Base-by-base conservation (phyloP, 1,140 invertebrate genomes). In the Drosophila ercepeae region DNA sequence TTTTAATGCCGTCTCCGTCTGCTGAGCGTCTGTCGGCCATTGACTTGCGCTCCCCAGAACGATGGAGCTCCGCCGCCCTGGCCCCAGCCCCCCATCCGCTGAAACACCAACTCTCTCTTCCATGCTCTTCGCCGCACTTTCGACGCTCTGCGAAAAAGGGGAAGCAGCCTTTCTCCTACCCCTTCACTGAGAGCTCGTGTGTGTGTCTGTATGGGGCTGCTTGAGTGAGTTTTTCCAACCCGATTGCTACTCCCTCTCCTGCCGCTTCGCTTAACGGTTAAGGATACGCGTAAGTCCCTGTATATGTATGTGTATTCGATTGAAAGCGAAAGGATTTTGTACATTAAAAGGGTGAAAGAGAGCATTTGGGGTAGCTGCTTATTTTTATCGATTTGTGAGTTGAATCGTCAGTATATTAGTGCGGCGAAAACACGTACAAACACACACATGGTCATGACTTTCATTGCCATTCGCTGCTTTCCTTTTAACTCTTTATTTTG, bases 1-100 rank as follows among this genome's bases (percentile, higher is more conserved):
- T 89, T 89, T 89, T 89, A 89, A 89, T 89, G 86, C 88, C 59
- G 67, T 89, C 86, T 89, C 79, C 86, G 86, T 86, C 86, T 89
- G 76, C 74, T 75, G 49, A 69, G 41, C 58, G 82, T 88, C 82
- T 88, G 74, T 54, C 61, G 81, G 82, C 81, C 81, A 88, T 88
- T 88, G 82, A 88, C 77, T 71, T 75, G 76, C 49, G 19, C 72
- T 52, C 25, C 54, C 48, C 27, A 16, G 6, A 13, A 44, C 27
- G 13, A 13, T 53, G 48, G 23, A 32, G 46, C 63, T 25, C 18
- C 41, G 19, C 25, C 27, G 9, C 23, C 29, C 7, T 0, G 18
- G 11, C 34, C 44, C 42, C 7, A 0, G 18, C 13, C 34, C 44
- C 42, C 44, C 21, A 13, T 9, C 21, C 44, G 9, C 57, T 8